Evolutionary conservation across 2,113 vertebrate species (phyloP).

Genomic region (Ondatra zibethicus): DNA sequence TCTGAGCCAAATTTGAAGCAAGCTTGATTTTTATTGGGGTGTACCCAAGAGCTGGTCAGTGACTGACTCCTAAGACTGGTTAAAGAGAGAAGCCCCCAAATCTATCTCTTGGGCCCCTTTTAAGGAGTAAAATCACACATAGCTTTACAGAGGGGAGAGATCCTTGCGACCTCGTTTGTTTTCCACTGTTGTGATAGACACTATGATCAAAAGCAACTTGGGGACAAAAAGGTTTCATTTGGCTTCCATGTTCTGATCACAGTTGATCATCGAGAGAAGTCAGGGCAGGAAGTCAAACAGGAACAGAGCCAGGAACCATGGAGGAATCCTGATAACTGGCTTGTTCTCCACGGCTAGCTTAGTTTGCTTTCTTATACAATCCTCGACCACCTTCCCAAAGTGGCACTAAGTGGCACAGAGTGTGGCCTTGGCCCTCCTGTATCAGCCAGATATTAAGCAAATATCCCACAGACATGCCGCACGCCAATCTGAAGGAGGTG

Average conservation of each 20-base stretch:
- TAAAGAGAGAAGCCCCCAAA: no score
- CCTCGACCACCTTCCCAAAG: background rate
- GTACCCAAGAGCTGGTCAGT: no score
- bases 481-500: background rate
- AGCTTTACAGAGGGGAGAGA: no score
- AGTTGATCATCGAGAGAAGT: background rate
- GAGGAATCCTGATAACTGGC: background rate
- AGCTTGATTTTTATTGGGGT: no score
- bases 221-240: background rate
- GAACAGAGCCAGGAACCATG: background rate
- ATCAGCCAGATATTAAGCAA: background rate
- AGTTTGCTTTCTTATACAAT: background rate
- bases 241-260: background rate
- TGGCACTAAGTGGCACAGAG: background rate
- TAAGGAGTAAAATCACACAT: no score
- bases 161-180: background rate
- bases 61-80: no score
- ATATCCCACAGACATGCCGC: background rate
- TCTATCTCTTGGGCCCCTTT: no score
- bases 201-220: background rate
- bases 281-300: background rate
- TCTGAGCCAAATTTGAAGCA: background rate
- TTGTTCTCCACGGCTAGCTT: background rate
- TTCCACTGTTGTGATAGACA: background rate
- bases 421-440: no score